Evolutionary conservation across 2,797 vertebrate species (phyloP).

Genomic region (Pseudochaenichthys georgianus): DNA sequence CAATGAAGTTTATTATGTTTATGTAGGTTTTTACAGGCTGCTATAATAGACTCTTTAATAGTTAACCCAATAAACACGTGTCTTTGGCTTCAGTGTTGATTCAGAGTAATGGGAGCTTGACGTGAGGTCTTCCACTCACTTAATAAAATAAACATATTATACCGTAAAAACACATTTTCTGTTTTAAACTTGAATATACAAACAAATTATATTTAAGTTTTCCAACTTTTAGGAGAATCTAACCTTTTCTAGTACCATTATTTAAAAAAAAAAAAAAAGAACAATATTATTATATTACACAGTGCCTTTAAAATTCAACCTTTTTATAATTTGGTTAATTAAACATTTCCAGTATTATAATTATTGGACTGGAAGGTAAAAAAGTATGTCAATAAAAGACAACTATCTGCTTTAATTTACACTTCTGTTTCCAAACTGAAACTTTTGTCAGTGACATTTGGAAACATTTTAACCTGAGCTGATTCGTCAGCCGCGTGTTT

Average conservation of each 20-base stretch:
- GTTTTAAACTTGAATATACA: no score
- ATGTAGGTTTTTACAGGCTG: not conserved
- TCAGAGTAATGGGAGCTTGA: no score
- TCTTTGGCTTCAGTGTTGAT: not conserved
- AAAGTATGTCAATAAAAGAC: not conserved
- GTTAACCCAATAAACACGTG: not conserved
- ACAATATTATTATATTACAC: no score
- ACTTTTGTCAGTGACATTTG: not conserved
- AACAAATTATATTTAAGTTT: no score
- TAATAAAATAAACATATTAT: not conserved
- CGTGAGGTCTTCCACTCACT: not conserved
- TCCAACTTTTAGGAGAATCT: not conserved
- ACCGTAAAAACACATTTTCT: not conserved
- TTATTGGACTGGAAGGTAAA: not conserved
- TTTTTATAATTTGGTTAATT: not conserved
- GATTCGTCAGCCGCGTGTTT: not conserved
- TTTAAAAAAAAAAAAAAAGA: not conserved
- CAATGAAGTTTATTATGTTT: not conserved
- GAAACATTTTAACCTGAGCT: conserved; percentile 11
- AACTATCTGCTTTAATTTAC: not conserved
- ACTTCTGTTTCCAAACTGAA: not conserved
- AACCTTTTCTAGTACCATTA: not conserved
- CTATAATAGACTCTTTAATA: not conserved
- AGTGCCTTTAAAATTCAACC: no score
- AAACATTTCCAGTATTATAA: not conserved